Evolutionary conservation across 2,888 invertebrate species (phyloP).

Genomic region (Malacosoma neustria): DNA sequence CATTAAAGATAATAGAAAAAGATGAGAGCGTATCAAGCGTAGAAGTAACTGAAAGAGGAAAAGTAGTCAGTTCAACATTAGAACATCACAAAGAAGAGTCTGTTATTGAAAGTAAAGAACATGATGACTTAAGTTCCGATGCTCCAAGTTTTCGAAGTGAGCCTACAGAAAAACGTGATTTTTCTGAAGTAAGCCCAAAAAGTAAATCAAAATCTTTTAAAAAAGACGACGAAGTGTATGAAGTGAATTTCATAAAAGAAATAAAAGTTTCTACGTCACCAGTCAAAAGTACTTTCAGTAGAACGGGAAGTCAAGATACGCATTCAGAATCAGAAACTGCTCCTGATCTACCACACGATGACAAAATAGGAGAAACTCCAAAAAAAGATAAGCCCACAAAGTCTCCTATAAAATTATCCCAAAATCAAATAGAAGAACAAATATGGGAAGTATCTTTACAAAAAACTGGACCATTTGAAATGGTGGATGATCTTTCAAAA

Average conservation of each 20-base stretch:
- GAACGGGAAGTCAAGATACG: constrained; percentile 72
- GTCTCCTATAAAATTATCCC: constrained; percentile 61
- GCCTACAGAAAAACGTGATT: constrained; percentile 47
- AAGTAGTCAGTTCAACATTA: constrained; percentile 56
- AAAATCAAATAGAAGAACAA: constrained; percentile 60
- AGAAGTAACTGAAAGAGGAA: constrained; percentile 63
- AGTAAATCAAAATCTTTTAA: constrained; percentile 67
- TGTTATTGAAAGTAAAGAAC: constrained; percentile 65
- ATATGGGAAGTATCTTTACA: constrained; percentile 62
- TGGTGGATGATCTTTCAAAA: constrained; percentile 40
- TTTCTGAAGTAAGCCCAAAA: constrained; percentile 57
- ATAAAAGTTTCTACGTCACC: constrained; percentile 70
- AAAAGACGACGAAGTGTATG: constrained; percentile 64
- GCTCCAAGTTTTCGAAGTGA: constrained; percentile 64
- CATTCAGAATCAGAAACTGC: constrained; percentile 72
- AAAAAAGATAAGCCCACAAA: constrained; percentile 46
- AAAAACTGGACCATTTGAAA: constrained; percentile 52
- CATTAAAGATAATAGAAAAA: constrained; percentile 59
- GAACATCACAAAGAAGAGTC: constrained; percentile 67
- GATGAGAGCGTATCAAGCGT: constrained; percentile 58
- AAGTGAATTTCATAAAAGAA: constrained; percentile 70
- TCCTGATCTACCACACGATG: constrained; percentile 65
- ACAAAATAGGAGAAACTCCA: constrained; percentile 49
- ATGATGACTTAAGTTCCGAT: constrained; percentile 63
- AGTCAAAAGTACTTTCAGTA: constrained; percentile 63